Conservation (phyloP, 2,888 invertebrate genomes). For the Drosophila testacea region DNA sequence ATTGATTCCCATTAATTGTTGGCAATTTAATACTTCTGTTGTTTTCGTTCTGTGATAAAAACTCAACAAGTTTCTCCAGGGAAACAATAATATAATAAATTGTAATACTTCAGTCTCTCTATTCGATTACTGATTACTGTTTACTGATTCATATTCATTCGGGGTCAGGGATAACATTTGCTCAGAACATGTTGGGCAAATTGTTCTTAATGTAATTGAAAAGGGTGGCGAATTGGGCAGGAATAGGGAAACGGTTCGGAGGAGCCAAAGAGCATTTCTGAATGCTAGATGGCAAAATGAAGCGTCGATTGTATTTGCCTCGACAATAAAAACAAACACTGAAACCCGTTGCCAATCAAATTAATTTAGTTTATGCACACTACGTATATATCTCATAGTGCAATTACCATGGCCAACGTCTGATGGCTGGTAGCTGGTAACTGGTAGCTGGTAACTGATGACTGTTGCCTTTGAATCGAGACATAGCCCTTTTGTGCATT, state of each 20-base stretch:
- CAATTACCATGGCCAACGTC: background rate
- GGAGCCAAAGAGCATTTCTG: constrained; percentile 26
- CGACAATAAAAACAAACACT: constrained; percentile 34
- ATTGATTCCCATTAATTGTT: constrained; percentile 10
- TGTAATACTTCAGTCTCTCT: background rate
- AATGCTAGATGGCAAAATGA: constrained; percentile 34
- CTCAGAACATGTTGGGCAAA: constrained; percentile 18
- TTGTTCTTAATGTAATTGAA: constrained; percentile 59
- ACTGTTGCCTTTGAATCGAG: constrained; percentile 14
- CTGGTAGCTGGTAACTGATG: constrained; percentile 5
- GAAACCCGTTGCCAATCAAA: constrained; percentile 56
- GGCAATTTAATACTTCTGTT: constrained; percentile 2
- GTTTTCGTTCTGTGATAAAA: background rate
- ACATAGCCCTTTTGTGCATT: constrained; percentile 19
- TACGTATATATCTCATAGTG: constrained; percentile 18
- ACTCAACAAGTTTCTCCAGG: constrained; percentile 1
- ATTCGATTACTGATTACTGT: background rate
- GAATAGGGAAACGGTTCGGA: background rate
- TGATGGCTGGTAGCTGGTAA: background rate
- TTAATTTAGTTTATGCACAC: constrained; percentile 65
- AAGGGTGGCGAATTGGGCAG: constrained; percentile 23
- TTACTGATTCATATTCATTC: constrained; percentile 5
- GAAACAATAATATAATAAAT: background rate
- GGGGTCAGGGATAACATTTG: constrained; percentile 7
- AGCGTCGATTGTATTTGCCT: constrained; percentile 49